These are phyloP conservation scores for Verasper variegatus DNA, from an alignment of 2,113 vertebrate species.

Conservation along the genomic window DNA sequence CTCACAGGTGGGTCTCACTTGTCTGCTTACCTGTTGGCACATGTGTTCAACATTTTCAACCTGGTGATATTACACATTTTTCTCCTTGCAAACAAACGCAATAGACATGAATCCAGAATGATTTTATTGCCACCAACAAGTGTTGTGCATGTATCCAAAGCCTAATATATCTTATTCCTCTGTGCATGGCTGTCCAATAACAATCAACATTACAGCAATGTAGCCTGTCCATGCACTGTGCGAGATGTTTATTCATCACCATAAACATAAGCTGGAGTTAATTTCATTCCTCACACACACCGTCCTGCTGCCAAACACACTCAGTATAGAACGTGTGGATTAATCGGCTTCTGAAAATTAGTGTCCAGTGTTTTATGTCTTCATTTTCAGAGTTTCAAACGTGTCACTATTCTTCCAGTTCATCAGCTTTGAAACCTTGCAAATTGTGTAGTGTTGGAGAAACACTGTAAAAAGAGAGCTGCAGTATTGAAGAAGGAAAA, in stretches of 20 bases:
- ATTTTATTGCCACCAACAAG: not conserved
- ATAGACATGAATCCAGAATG: not conserved
- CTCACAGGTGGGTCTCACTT: slow-evolving; percentile 7
- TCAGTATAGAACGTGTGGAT: no score
- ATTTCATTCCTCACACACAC: no score
- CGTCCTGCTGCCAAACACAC: no score
- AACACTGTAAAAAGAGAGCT: not conserved
- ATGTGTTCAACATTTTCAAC: not conserved
- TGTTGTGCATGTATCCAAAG: not conserved
- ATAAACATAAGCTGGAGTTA: no score
- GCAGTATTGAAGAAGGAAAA: not conserved
- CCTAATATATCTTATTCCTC: not conserved
- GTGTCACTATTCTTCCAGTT: no score
- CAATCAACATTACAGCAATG: not conserved
- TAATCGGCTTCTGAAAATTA: no score
- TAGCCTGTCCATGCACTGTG: not conserved
- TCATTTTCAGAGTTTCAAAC: no score
- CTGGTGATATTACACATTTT: not conserved
- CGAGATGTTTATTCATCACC: no score
- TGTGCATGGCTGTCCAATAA: no score
- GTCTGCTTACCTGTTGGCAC: slow-evolving; percentile 1
- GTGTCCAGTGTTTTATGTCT: no score
- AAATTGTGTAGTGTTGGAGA: not conserved
- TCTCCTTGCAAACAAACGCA: not conserved
- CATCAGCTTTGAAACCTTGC: not conserved